These are phyloP conservation scores for Macrostomum lignano DNA, from an alignment of 1,140 invertebrate species.

Conservation along the genomic window DNA sequence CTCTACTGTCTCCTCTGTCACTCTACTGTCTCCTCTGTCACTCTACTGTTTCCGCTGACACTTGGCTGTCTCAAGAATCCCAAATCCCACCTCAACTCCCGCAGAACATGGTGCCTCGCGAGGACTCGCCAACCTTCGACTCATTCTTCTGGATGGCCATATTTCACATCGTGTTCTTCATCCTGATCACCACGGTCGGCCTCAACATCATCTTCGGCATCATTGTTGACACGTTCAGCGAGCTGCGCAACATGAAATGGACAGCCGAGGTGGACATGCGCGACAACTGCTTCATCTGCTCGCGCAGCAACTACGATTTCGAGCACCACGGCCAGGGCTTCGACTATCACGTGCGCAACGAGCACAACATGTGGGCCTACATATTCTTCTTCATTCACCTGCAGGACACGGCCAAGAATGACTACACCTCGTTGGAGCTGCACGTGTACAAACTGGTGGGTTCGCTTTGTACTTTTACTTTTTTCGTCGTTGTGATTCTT, in stretches of 20 bases:
- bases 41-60: too few relatives aligned
- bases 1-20: too few relatives aligned
- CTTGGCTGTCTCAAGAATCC: too few relatives aligned
- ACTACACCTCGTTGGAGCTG: conserved; percentile 9
- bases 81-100: too few relatives aligned
- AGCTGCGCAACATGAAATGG: background rate
- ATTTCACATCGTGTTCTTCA: conserved; percentile 1
- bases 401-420: conserved; percentile 7
- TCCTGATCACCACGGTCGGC: conserved; percentile 2
- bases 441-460: conserved; percentile 9
- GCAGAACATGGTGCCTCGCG: too few relatives aligned
- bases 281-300: conserved; percentile 21
- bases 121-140: too few relatives aligned
- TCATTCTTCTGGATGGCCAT: conserved; percentile 3
- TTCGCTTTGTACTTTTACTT: background rate
- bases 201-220: conserved; percentile 6
- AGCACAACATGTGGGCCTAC: conserved; percentile 10
- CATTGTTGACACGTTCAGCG: conserved; percentile 1
- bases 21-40: too few relatives aligned
- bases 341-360: conserved; percentile 8
- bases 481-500: background rate
- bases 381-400: conserved; percentile 10
- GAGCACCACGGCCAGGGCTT: conserved; percentile 10
- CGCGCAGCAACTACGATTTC: conserved; percentile 21
- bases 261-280: conserved; percentile 21